These are phyloP conservation scores for Phaethornis superciliosus DNA, from an alignment of 2,113 vertebrate genomes.

Conservation along the genomic window DNA sequence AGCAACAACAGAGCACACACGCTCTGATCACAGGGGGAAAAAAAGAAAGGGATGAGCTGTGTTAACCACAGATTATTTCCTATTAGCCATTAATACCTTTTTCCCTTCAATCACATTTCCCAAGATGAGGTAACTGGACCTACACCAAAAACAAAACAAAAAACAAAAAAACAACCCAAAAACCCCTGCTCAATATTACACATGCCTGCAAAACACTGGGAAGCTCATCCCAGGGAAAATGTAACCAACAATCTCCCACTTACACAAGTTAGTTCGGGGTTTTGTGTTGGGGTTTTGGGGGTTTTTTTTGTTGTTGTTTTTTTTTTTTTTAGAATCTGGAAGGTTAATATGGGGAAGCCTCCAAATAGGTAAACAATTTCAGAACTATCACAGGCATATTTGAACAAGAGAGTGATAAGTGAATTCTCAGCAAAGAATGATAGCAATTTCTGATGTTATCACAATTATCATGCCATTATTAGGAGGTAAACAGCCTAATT, in stretches of 20 bases:
- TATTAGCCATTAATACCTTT: constrained; percentile 36
- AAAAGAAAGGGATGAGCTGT: background rate
- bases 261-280: background rate
- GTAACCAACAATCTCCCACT: background rate
- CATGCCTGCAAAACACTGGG: constrained; percentile 42
- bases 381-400: constrained; percentile 63
- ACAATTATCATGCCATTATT: constrained; percentile 70
- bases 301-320: no score
- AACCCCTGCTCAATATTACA: background rate
- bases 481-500: constrained; percentile 69
- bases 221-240: background rate
- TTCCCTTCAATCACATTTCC: constrained; percentile 11
- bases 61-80: constrained; percentile 46
- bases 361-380: constrained; percentile 57
- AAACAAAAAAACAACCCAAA: no score
- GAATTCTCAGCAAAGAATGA: constrained; percentile 67
- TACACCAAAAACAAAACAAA: background rate
- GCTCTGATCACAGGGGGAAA: background rate
- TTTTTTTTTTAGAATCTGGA: background rate
- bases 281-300: no score
- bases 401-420: constrained; percentile 72
- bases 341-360: constrained; percentile 45
- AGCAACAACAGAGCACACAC: constrained; percentile 30
- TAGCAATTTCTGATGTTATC: constrained; percentile 75
- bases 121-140: constrained; percentile 20